phyloP scores from a whole-genome alignment of 2,113 vertebrate species.

The Menidia beryllina region DNA sequence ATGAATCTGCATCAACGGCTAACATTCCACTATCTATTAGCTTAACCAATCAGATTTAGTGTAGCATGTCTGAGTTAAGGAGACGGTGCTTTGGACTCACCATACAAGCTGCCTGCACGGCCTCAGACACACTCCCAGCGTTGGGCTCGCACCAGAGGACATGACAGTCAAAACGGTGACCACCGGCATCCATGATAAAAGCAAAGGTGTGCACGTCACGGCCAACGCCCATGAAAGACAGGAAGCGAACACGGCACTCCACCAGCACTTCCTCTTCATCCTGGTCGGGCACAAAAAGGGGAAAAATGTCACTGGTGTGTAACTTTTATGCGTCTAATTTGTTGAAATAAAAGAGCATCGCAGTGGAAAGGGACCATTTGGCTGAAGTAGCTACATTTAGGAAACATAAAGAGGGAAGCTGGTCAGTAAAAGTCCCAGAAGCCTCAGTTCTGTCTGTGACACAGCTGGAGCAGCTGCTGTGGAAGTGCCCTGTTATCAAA shows the following conservation, averaged over 20 bases:
- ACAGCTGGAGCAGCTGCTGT: no score
- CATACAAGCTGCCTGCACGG: slow-evolving; percentile 98
- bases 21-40: no score
- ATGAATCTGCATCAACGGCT: no score
- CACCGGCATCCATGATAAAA: slow-evolving; percentile 97
- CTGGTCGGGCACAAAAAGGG: slow-evolving; percentile 59
- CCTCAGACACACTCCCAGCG: slow-evolving; percentile 93
- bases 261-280: slow-evolving; percentile 92
- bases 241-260: slow-evolving; percentile 96
- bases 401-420: no score
- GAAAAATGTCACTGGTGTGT: background rate
- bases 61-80: no score
- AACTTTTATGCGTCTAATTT: background rate
- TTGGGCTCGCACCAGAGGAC: slow-evolving; percentile 98
- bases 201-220: slow-evolving; percentile 92
- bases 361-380: no score
- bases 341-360: no score
- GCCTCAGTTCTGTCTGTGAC: no score
- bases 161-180: slow-evolving; percentile 95
- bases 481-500: no score
- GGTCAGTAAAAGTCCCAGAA: no score
- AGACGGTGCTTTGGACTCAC: slow-evolving; percentile 79
- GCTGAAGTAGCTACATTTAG: no score
- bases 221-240: slow-evolving; percentile 98
- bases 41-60: no score